Evolutionary conservation across 1,140 invertebrate genomes (phyloP), one percentile per base, ranked within the genome.

Genomic region (Andrena cerasifolii): DNA sequence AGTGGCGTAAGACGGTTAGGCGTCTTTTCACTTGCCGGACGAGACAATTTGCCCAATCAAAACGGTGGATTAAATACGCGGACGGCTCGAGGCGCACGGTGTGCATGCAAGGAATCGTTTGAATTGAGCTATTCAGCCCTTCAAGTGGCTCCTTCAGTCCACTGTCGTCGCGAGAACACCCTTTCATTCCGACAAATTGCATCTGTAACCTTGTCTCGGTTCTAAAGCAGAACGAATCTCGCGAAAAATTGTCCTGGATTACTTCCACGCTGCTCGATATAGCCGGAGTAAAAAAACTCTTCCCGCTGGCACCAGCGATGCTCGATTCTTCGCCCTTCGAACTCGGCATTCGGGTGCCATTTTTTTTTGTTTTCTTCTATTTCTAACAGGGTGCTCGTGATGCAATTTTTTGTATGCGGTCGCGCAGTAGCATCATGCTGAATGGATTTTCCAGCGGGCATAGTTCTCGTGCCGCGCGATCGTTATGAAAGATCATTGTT

Each of bases 1-100:
- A 79, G 79, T 72, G 78, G 70, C 65, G 71, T 82, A 74, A 79
- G 65, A 74, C 74, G 53, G 79, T 87, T 76, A 86, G 83, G 79
- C 84, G 80, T 86, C 86, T 89, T 88, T 86, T 78, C 61, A 83
- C 66, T 87, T 87, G 86, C 91, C 92, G 91, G 91, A 93, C 90
- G 91, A 88, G 88, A 91, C 90, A 92, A 93, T 92, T 93, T 92
- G 88, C 83, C 87, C 91, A 93, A 92, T 93, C 86, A 91, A 86
- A 93, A 91, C 92, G 89, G 86, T 91, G 90, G 82, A 84, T 90
- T 90, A 91, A 92, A 91, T 89, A 88, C 83, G 84, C 79, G 71
- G 51, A 56, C 78, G 63, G 72, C 58, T 79, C 67, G 66, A 72
- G 45, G 76, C 79, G 68, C 73, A 53, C 78, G 71, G 71, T 85